phyloP scores from a whole-genome alignment of 2,797 vertebrate genomes.

The Chloroceryle amazona region DNA sequence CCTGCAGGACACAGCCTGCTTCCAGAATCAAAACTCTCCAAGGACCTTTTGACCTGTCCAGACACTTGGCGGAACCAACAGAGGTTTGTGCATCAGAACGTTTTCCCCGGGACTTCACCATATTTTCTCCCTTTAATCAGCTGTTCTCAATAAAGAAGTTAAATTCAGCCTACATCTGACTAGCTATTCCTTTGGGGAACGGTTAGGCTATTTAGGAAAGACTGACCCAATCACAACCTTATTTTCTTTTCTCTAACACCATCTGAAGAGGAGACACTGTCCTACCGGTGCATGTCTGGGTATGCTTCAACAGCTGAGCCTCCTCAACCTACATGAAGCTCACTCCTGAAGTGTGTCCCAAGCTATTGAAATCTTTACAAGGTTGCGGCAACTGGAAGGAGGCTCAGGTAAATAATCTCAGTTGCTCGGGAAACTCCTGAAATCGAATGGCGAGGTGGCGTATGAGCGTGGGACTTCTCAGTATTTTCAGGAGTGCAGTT shows the following conservation, averaged over 20 bases:
- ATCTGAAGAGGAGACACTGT: neutral
- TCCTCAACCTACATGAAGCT: neutral
- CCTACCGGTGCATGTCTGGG: neutral
- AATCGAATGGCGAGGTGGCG: neutral
- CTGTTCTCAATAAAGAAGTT: neutral
- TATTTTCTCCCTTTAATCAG: neutral
- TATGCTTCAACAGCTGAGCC: neutral
- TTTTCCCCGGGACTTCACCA: neutral
- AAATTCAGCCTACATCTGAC: neutral
- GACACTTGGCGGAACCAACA: neutral
- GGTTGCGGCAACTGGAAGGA: neutral
- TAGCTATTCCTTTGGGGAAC: neutral
- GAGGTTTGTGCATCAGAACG: neutral
- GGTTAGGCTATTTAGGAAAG: neutral
- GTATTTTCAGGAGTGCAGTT: neutral
- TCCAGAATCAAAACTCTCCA: neutral
- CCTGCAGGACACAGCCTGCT: neutral
- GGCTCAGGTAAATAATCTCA: neutral
- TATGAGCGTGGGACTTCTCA: neutral
- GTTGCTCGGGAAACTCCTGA: neutral
- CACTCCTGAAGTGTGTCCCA: neutral
- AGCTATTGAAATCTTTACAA: neutral
- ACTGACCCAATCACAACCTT: neutral
- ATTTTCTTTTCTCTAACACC: neutral
- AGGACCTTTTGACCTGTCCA: neutral